Evolutionary conservation across 2,888 invertebrate species (phyloP), one percentile per base, ranked within the genome.

Genomic region (Athalia rosae): DNA sequence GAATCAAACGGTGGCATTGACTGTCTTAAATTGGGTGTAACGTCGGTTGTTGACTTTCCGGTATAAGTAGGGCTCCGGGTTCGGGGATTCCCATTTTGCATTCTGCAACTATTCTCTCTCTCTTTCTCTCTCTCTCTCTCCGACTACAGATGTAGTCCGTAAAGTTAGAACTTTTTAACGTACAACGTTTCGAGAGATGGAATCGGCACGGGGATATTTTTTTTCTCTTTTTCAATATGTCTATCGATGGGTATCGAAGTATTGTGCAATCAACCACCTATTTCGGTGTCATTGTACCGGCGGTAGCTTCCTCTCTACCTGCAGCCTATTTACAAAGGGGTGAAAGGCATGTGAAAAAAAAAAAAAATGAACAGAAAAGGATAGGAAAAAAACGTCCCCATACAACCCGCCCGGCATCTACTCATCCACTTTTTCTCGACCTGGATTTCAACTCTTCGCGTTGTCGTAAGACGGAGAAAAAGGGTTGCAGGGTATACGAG

Each of bases 211-310:
- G 28, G 28, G 28, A 28, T 28, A 28, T 28, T 28, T 28, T 28
- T 28, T 28, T 28, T 2, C n/a, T n/a, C 28, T 28, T 28, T 28
- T 28, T 28, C 6, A 61, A 41, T 67, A 50, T 67, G 53, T 67
- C 50, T 67, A 74, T 74, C 87, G 88, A 89, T 89, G 88, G 87
- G 84, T 88, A 89, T 86, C 85, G 83, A 83, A 84, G 87, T 87
- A 89, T 89, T 89, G 89, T 89, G 89, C 89, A 89, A 89, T 89
- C 89, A 89, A 89, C 89, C 88, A 88, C 88, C 88, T 89, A 88
- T 89, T 89, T 28, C 89, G 88, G 88, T 89, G 88, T 88, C 89
- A 89, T 89, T 89, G 88, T 89, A 83, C 84, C 84, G 87, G 85
- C 87, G 4, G 61, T 15, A 13, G 58, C 56, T 58, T 64, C 64